Percentiles rank a stretch among this genome's conserved stretches.
phyloP scores from a whole-genome alignment of 2,113 vertebrate genomes.

The Psittacula cyanocephala region DNA sequence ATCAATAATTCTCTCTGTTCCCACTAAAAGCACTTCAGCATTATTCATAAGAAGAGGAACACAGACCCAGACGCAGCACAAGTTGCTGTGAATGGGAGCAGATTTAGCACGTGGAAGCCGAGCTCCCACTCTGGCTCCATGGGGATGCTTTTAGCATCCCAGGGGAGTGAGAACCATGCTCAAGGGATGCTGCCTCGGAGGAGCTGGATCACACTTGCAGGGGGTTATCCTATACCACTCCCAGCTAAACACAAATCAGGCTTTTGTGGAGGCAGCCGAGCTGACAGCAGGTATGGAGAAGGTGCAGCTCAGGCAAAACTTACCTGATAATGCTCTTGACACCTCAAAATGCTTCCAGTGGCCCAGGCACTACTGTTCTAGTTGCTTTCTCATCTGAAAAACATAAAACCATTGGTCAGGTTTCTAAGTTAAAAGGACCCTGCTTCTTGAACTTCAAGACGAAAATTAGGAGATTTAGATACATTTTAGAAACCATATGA shows the following conservation, averaged over 20 bases:
- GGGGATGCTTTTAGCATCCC: accelerated
- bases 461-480: not conserved
- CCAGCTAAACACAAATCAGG: not conserved
- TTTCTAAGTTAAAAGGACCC: not conserved
- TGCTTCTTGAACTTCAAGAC: not conserved
- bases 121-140: not conserved
- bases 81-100: not conserved
- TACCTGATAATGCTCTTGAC: not conserved
- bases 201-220: not conserved
- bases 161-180: not conserved
- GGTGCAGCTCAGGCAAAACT: not conserved
- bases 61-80: not conserved
- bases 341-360: not conserved
- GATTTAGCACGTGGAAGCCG: accelerated
- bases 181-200: not conserved
- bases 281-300: not conserved
- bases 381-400: not conserved
- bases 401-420: not conserved
- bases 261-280: not conserved
- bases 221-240: not conserved
- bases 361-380: not conserved
- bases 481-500: not conserved
- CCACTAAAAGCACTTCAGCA: not conserved
- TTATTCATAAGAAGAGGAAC: not conserved
- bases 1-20: constrained; percentile 26